phyloP scores from a whole-genome alignment of 2,113 vertebrate species.

The Pseudopipra pipra region DNA sequence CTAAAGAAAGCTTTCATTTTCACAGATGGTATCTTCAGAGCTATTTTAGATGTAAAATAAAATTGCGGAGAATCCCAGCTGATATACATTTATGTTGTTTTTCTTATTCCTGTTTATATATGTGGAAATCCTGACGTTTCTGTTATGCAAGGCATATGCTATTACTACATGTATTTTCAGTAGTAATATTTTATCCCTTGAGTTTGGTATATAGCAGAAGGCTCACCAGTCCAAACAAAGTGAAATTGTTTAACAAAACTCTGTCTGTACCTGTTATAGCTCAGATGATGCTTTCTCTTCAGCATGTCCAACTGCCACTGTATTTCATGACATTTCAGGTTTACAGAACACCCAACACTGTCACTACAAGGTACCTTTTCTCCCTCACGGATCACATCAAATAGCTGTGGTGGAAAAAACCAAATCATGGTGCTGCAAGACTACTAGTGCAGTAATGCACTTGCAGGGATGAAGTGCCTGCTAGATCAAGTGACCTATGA shows the following conservation, averaged over 20 bases:
- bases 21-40: neutral
- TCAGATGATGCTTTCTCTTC: neutral
- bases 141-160: neutral
- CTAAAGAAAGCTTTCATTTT: neutral
- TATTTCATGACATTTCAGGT: neutral
- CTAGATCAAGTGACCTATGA: neutral
- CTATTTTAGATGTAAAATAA: neutral
- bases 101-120: neutral
- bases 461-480: neutral
- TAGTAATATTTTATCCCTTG: neutral
- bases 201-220: neutral
- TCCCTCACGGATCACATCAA: neutral
- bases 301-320: neutral
- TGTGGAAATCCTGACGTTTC: neutral
- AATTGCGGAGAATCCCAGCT: neutral
- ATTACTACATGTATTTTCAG: neutral
- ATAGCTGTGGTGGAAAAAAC: neutral
- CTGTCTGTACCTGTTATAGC: neutral
- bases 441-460: no score
- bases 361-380: neutral
- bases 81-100: neutral
- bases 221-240: neutral
- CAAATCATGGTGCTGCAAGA: accelerated
- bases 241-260: neutral
- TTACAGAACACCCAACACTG: accelerated